Evolutionary conservation across 23 tunicate species (phyloP), one percentile per base, ranked within the genome.

Genomic region (Halocynthia aurantium): DNA sequence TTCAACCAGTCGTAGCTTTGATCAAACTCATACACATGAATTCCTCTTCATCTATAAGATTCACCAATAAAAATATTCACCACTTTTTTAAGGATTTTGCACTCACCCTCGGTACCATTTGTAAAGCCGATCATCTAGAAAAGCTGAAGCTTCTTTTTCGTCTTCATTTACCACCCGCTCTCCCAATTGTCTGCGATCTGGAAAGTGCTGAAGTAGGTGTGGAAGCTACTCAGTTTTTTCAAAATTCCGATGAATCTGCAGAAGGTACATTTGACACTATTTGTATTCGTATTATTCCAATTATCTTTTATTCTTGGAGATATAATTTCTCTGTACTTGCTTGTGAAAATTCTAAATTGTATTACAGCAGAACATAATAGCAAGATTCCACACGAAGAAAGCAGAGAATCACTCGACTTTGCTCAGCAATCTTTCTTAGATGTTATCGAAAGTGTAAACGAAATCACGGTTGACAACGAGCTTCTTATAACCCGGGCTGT

Each of bases 111-210:
- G 97, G 87, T 64, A 73, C 74, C 19, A 91, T 91, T 54, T 91
- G 90, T 69, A 70, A 53, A 21, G 97, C 84, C 11, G 97, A 91
- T 65, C 77, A 72, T 11, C 97, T 85, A 62, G 61, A 85, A 67
- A 91, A 91, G 61, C 74, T 91, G 11, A 54, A 60, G 21, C 84
- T 91, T 8, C 78, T 91, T 55, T 91, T 81, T 67, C 80, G 85
- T 44, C 90, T 91, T 7, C 97, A 91, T 76, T 83, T 84, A 51
- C 83, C 85, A 57, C 89, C 95, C 52, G 79, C 81, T 55, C 75
- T 77, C 7, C 80, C 79, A 52, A 55, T 50, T 51, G 68, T 60
- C 50, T 6, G 70, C 51, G 88, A 84, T 67, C 70, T 50, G 20
- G 73, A 63, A 10, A 73, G 73, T 60, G 91, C 78, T 22, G 91